These are phyloP conservation scores for Apodemia duryi DNA, from an alignment of 2,888 invertebrate genomes.

Conservation along the genomic window DNA sequence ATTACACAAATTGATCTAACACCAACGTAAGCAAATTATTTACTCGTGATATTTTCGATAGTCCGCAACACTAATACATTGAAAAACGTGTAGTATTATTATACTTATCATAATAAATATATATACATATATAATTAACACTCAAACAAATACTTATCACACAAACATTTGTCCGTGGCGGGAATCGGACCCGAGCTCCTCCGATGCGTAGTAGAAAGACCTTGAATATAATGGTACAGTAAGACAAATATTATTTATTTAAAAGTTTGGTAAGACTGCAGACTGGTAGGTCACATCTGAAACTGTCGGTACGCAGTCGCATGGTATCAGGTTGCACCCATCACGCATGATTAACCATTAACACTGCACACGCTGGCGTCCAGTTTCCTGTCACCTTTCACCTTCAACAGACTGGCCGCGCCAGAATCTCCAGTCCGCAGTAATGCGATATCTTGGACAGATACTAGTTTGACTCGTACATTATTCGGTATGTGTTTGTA, in stretches of 20 bases:
- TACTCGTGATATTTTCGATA: too few species aligned
- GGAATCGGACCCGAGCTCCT: too few species aligned
- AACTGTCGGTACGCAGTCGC: neutral
- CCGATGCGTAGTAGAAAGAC: too few species aligned
- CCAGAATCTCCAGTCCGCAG: neutral
- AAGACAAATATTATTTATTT: neutral
- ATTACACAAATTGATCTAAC: too few species aligned
- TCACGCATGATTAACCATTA: constrained; percentile 3
- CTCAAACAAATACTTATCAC: too few species aligned
- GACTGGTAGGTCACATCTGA: neutral
- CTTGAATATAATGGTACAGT: too few species aligned
- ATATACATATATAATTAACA: too few species aligned
- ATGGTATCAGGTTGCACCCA: neutral
- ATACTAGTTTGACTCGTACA: constrained; percentile 8
- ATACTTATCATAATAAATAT: too few species aligned
- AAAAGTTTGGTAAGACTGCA: neutral
- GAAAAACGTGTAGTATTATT: too few species aligned
- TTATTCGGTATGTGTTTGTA: neutral
- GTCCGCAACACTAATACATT: too few species aligned
- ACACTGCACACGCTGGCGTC: neutral
- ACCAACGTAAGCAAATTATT: too few species aligned
- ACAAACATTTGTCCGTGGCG: too few species aligned
- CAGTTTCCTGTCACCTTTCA: constrained; percentile 10
- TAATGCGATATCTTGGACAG: neutral
- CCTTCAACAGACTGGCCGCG: constrained; percentile 7